Evolutionary conservation across 2,113 vertebrate species (phyloP), one percentile per base, ranked within the genome.

Genomic region (Plotosus lineatus): DNA sequence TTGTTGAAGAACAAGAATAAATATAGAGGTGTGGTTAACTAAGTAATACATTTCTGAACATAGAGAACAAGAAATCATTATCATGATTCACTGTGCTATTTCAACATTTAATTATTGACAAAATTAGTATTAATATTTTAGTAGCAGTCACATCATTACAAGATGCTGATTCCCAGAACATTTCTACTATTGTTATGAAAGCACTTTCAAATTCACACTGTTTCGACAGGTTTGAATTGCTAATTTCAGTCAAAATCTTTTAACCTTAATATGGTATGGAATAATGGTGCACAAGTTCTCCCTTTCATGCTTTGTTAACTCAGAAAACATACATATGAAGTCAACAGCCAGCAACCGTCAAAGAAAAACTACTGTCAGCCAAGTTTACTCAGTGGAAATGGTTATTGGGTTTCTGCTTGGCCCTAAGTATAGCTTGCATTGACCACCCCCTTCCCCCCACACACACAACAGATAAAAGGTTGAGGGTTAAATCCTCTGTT

Each of bases 401-500:
- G 69, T 51, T 73, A 46, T 73, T 51, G 69, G 69, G 46, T 51
- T 73, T 73, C 46, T 72, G 26, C 46, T 72, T 10, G 26, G 46
- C 69, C 28, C 17, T 69, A 69, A 69, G 44, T 26, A 69, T 40
- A 69, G 40, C 65, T 46, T 69, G 1, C 65, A 28, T n/a, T 8
- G 65, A 69, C 7, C 53, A 56, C 53, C 23, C 23, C 23, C 53
- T n/a, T 23, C 23, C 53, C 23, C 53, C 23, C 68, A 48, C 3
- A 51, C 44, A 51, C 46, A 33, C n/a, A 71, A 36, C 46, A 51
- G 4, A 23, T 4, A 51, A 51, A 51, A 51, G 69, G 69, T 73
- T 72, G 26, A 50, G 69, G 69, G 69, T 72, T 72, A 72, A 72
- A 72, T 44, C 69, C 50, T 15, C 28, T 50, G 69, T 50, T 51